Conservation (phyloP, 1,140 invertebrate genomes). For the Pogonognathellus flavescens region DNA sequence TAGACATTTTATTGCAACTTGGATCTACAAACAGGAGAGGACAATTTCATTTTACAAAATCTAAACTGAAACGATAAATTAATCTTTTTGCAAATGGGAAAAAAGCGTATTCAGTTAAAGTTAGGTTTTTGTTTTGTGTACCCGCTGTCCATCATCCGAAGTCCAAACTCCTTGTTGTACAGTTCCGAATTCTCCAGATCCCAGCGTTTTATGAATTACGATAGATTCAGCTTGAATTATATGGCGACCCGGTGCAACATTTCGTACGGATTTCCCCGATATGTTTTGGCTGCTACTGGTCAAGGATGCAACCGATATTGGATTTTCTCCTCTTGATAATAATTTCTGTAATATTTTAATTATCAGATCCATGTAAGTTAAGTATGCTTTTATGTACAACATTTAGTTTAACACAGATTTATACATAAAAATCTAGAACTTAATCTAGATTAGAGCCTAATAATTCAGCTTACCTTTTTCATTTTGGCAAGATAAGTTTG, state of each 20-base stretch:
- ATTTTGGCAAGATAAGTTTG: slow-evolving; percentile 93
- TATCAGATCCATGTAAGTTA: no score
- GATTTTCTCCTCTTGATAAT: slow-evolving; percentile 69
- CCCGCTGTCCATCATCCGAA: slow-evolving; percentile 88
- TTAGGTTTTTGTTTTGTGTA: slow-evolving; percentile 68
- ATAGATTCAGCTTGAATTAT: slow-evolving; percentile 96
- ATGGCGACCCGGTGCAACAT: slow-evolving; percentile 85
- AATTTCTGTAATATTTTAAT: no score
- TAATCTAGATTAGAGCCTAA: no score
- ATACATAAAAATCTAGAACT: no score
- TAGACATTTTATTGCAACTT: slow-evolving; percentile 98
- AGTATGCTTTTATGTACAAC: not conserved
- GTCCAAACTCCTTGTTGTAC: slow-evolving; percentile 99
- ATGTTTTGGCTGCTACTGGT: slow-evolving; percentile 70
- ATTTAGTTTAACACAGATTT: no score
- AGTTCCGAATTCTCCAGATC: slow-evolving; percentile 96
- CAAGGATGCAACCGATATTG: slow-evolving; percentile 68
- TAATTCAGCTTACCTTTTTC: slow-evolving; percentile 76
- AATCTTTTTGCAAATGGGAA: not conserved
- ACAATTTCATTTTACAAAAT: not conserved
- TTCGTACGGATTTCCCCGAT: slow-evolving; percentile 62
- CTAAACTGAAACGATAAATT: no score
- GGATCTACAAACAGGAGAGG: slow-evolving; percentile 76
- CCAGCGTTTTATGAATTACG: slow-evolving; percentile 93
- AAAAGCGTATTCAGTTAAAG: not conserved